Conservation (phyloP, 2,113 vertebrate species). For the Channa maculata region DNA sequence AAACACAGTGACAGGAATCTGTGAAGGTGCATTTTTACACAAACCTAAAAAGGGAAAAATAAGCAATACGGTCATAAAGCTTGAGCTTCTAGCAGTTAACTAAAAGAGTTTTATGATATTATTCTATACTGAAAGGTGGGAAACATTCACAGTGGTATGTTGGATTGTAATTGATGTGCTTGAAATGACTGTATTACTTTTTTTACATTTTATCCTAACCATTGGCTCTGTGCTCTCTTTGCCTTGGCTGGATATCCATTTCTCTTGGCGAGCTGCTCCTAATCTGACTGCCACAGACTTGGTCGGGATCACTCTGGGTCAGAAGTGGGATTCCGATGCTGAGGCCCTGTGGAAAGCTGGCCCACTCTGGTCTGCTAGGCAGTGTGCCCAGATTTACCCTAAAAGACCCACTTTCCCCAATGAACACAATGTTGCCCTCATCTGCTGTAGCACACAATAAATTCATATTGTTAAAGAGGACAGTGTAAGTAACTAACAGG, state of each 20-base stretch:
- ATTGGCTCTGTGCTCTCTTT: constrained; percentile 70
- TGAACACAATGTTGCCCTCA: constrained; percentile 37
- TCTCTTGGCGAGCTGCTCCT: constrained; percentile 76
- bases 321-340: constrained; percentile 76
- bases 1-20: constrained; percentile 10
- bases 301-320: constrained; percentile 74
- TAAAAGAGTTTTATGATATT: constrained; percentile 11
- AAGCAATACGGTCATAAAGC: background rate
- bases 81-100: constrained; percentile 25
- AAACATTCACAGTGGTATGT: constrained; percentile 48
- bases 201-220: constrained; percentile 60
- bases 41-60: background rate
- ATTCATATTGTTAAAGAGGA: constrained; percentile 70
- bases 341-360: constrained; percentile 77
- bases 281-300: constrained; percentile 83
- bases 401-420: constrained; percentile 58
- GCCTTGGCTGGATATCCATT: constrained; percentile 74
- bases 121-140: constrained; percentile 49
- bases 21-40: constrained; percentile 12
- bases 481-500: constrained; percentile 64
- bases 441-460: constrained; percentile 58
- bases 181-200: constrained; percentile 58
- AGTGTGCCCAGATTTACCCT: constrained; percentile 67
- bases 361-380: constrained; percentile 62
- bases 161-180: constrained; percentile 50